Evolutionary conservation across 2,797 vertebrate species (phyloP).

Genomic region (Cynopterus sphinx): DNA sequence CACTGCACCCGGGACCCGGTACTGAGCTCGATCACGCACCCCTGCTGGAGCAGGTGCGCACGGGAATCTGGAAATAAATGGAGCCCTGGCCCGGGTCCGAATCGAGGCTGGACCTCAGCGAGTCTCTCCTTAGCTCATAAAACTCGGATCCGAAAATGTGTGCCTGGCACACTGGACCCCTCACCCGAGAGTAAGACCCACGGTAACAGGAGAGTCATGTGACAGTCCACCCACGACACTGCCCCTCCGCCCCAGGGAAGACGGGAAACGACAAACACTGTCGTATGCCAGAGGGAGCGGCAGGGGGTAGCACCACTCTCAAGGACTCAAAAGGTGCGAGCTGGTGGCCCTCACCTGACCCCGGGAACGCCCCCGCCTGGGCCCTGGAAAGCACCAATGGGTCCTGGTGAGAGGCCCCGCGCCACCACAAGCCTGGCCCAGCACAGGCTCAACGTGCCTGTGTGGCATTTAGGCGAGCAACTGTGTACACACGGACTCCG

Average conservation of each 20-base stretch:
- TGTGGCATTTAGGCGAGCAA: not conserved
- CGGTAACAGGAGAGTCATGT: not conserved
- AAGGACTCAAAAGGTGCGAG: not conserved
- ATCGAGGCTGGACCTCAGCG: not conserved
- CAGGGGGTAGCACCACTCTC: not conserved
- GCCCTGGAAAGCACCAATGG: not conserved
- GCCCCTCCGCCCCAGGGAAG: not conserved
- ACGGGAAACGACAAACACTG: not conserved
- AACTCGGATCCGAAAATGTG: not conserved
- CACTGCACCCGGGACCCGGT: not conserved
- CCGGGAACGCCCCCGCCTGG: not conserved
- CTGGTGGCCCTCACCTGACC: not conserved
- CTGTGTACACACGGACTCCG: not conserved
- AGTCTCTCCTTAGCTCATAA: not conserved
- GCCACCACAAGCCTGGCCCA: not conserved
- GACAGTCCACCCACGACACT: not conserved
- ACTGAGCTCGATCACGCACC: too few species aligned
- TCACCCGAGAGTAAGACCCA: not conserved
- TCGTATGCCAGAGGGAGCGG: not conserved
- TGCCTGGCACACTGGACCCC: not conserved
- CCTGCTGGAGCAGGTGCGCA: not conserved
- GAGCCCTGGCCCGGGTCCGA: not conserved
- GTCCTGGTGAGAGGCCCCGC: not conserved
- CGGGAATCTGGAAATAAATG: too few species aligned
- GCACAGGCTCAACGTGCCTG: not conserved